phyloP scores from a whole-genome alignment of 1,140 invertebrate genomes.

The Macrobrachium nipponense region DNA sequence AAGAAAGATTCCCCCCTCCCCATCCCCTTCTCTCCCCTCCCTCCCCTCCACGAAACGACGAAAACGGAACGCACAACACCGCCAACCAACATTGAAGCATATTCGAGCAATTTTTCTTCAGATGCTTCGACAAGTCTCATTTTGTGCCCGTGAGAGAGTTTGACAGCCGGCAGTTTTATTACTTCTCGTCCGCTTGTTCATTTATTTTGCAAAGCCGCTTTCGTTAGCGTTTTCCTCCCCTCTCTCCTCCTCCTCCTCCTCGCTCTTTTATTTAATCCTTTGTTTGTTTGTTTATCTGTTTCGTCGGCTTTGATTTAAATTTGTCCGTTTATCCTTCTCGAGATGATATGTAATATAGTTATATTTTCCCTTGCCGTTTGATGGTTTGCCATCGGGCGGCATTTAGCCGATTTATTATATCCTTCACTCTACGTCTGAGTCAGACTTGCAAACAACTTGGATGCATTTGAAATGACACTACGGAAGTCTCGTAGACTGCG shows the following conservation, averaged over 20 bases:
- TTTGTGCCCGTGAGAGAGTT: constrained; percentile 10
- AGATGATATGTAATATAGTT: neutral
- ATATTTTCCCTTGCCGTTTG: too few relatives aligned
- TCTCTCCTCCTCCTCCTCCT: constrained; percentile 19
- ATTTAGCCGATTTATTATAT: too few relatives aligned
- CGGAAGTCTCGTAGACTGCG: too few relatives aligned
- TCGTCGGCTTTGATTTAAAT: neutral
- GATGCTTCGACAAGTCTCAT: constrained; percentile 56
- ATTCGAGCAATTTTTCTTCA: constrained; percentile 51
- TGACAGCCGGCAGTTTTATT: constrained; percentile 48
- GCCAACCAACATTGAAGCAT: constrained; percentile 47
- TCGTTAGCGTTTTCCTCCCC: too few relatives aligned
- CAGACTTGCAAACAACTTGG: too few relatives aligned
- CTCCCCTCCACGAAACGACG: too few relatives aligned
- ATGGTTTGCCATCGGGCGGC: too few relatives aligned
- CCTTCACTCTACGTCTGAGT: too few relatives aligned
- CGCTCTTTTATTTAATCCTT: constrained; percentile 19
- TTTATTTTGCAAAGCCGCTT: constrained; percentile 1
- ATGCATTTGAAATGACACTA: too few relatives aligned
- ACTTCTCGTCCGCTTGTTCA: constrained; percentile 28
- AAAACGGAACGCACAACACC: neutral
- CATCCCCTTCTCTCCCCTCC: too few relatives aligned
- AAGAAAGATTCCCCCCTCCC: too few relatives aligned
- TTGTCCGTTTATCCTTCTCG: too few relatives aligned
- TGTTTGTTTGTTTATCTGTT: constrained; percentile 16